A percentile compares a stretch with the other conserved stretches of the same genome.
Conservation (phyloP, 2,888 invertebrate genomes). For the Polylopha cassiicola region DNA sequence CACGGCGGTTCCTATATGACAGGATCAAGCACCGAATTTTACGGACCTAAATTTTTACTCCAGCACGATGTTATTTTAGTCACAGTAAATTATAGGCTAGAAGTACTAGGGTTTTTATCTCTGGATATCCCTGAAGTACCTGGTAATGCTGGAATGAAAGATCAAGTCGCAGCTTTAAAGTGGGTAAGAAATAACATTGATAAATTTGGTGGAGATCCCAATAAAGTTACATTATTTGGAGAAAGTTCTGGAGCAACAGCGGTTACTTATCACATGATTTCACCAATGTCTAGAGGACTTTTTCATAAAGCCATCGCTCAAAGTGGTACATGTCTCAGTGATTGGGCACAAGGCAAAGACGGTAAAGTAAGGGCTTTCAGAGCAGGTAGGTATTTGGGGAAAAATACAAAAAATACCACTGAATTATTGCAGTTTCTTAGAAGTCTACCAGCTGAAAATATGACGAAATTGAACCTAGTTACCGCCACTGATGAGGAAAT, state of each 20-base stretch:
- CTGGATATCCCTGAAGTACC: conserved; percentile 28
- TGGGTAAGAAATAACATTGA: conserved; percentile 28
- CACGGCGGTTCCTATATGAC: conserved; percentile 38
- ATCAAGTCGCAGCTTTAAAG: conserved; percentile 29
- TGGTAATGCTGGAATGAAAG: conserved; percentile 35
- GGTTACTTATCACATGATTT: conserved; percentile 37
- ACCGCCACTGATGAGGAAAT: conserved; percentile 25
- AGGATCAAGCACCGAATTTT: conserved; percentile 32
- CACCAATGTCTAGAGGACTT: conserved; percentile 35
- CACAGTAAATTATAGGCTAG: conserved; percentile 38
- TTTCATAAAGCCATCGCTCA: conserved; percentile 35
- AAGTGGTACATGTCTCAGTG: conserved; percentile 29
- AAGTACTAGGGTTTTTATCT: conserved; percentile 31
- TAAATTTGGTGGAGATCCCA: conserved; percentile 26
- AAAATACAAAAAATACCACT: conserved; percentile 25
- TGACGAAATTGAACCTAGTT: conserved; percentile 22
- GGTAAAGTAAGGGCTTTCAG: conserved; percentile 25
- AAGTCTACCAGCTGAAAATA: conserved; percentile 24
- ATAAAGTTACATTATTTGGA: conserved; percentile 35
- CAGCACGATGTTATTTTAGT: conserved; percentile 37
- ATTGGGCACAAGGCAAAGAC: conserved; percentile 25
- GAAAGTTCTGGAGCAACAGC: conserved; percentile 38
- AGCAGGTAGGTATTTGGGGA: conserved; percentile 28
- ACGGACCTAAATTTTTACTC: conserved; percentile 40
- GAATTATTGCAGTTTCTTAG: conserved; percentile 27